These are phyloP conservation scores for Drosophila kohkoa DNA, from an alignment of 1,140 invertebrate species.

Conservation along the genomic window DNA sequence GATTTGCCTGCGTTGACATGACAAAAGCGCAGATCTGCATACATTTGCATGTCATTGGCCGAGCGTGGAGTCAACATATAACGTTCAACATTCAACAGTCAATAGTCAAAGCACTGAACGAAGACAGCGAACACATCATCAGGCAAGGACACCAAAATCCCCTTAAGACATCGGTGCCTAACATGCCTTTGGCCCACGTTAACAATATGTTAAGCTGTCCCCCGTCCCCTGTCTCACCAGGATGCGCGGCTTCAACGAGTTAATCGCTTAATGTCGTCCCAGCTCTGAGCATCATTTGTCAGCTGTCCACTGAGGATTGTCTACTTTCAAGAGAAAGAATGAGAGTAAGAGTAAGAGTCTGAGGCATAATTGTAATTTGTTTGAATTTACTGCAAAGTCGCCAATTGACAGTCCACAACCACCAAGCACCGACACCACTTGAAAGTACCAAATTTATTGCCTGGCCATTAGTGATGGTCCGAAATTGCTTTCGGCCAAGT, in stretches of 20 bases:
- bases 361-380: conserved; percentile 77
- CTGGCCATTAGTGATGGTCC: conserved; percentile 56
- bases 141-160: conserved; percentile 80
- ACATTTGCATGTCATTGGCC: conserved; percentile 83
- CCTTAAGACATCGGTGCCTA: conserved; percentile 68
- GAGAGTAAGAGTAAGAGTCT: no score
- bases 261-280: conserved; percentile 76
- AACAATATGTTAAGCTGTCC: conserved; percentile 80
- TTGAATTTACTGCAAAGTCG: conserved; percentile 61
- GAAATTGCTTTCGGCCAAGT: conserved; percentile 68
- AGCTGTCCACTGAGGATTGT: conserved; percentile 56
- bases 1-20: conserved; percentile 84
- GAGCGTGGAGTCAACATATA: conserved; percentile 1
- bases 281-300: conserved; percentile 68
- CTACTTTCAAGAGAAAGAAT: neutral
- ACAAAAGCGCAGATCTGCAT: conserved; percentile 84
- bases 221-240: neutral
- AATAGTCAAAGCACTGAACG: conserved; percentile 40
- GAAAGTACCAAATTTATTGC: conserved; percentile 68
- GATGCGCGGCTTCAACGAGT: conserved; percentile 60
- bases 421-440: conserved; percentile 17
- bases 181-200: conserved; percentile 72
- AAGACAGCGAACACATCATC: conserved; percentile 57
- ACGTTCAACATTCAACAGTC: conserved; percentile 25
- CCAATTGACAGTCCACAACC: conserved; percentile 52